These are phyloP conservation scores for Chunga burmeisteri DNA, from an alignment of 2,113 vertebrate species.

Conservation along the genomic window DNA sequence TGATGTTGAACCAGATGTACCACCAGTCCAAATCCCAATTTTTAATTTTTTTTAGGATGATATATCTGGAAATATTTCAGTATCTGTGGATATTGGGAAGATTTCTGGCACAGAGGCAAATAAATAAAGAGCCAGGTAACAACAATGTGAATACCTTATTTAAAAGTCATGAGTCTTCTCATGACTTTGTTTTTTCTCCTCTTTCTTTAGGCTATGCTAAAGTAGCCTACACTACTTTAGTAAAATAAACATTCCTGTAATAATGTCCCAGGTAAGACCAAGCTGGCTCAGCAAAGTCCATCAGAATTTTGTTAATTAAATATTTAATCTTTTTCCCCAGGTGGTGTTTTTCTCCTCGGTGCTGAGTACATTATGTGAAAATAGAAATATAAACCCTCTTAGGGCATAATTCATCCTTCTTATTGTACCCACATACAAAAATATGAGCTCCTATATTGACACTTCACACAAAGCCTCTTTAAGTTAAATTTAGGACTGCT, in stretches of 20 bases:
- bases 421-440: background rate
- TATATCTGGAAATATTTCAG: background rate
- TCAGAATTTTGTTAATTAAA: background rate
- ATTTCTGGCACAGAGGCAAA: background rate
- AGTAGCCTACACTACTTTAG: background rate
- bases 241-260: background rate
- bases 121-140: background rate
- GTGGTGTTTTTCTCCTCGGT: background rate
- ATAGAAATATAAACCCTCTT: background rate
- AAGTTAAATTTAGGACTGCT: background rate
- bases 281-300: background rate
- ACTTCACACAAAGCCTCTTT: background rate
- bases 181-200: background rate
- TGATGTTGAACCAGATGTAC: background rate
- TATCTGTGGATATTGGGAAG: background rate
- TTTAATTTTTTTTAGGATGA: background rate
- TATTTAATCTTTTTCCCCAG: background rate
- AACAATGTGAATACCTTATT: background rate
- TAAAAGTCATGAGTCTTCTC: background rate
- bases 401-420: background rate
- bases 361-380: background rate
- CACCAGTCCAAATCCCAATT: background rate
- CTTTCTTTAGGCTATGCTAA: background rate
- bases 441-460: background rate
- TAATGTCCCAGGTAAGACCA: background rate